Percentiles rank a stretch among this genome's conserved stretches.
These are phyloP conservation scores for Uria lomvia DNA, from an alignment of 2,113 vertebrate species.

Conservation along the genomic window DNA sequence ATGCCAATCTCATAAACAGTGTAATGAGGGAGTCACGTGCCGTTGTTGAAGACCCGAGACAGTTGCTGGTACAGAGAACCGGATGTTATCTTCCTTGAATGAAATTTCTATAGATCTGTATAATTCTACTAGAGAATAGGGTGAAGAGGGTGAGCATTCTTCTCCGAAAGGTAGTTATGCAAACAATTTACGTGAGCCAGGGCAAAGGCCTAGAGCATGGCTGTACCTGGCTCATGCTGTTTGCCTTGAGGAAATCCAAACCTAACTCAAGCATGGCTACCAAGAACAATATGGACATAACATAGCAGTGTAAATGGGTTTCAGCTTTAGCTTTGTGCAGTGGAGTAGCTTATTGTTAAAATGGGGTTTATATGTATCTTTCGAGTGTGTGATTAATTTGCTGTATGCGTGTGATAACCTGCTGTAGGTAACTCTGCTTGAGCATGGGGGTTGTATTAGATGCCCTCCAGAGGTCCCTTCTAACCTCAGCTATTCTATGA, in stretches of 20 bases:
- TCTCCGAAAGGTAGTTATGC: neutral
- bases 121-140: neutral
- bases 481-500: neutral
- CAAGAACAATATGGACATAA: neutral
- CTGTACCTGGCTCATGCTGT: neutral
- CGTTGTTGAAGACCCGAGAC: neutral
- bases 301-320: neutral
- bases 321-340: neutral
- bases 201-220: neutral
- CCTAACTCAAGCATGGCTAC: neutral
- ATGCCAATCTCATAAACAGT: neutral
- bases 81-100: neutral
- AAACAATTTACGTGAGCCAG: fast-evolving
- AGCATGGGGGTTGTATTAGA: fast-evolving
- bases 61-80: neutral
- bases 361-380: neutral
- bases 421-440: neutral
- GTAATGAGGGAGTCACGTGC: neutral
- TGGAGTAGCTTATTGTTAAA: neutral
- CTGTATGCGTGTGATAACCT: neutral
- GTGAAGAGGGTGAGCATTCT: neutral
- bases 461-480: neutral
- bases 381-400: neutral
- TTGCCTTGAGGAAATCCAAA: neutral
- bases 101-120: neutral